These are phyloP conservation scores for Torymus texanus DNA, from an alignment of 2,888 invertebrate genomes.

Conservation along the genomic window DNA sequence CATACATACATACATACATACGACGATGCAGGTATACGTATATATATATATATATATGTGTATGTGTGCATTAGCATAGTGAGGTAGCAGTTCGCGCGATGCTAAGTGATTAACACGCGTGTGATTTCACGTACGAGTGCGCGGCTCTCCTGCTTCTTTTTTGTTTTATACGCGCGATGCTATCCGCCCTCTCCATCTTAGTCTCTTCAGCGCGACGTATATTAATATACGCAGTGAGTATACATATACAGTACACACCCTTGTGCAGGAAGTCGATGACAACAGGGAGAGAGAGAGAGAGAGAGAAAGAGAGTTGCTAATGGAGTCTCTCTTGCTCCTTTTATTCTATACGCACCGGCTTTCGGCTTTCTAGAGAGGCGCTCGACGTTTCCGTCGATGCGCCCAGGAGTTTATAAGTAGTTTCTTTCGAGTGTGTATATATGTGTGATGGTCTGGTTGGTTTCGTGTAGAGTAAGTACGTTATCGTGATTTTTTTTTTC, in stretches of 20 bases:
- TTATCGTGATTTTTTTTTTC: no score
- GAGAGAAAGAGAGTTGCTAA: constrained; percentile 52
- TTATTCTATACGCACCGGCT: constrained; percentile 31
- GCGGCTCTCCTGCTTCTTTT: constrained; percentile 9
- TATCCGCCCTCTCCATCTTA: constrained; percentile 42
- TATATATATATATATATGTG: no score
- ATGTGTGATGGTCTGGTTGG: no score
- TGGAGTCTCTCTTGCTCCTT: constrained; percentile 56
- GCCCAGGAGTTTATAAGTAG: background rate
- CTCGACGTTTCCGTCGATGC: constrained; percentile 23
- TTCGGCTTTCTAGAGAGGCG: constrained; percentile 29
- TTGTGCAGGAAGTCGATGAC: constrained; percentile 51
- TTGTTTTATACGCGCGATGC: background rate
- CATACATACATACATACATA: no score
- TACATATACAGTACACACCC: constrained; percentile 26
- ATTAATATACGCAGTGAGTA: constrained; percentile 31
- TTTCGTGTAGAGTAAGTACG: no score
- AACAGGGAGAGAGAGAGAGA: constrained; percentile 23
- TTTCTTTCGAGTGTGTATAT: no score
- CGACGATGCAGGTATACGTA: no score
- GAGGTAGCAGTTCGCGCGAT: constrained; percentile 21
- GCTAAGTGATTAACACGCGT: constrained; percentile 54
- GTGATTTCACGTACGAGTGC: constrained; percentile 53
- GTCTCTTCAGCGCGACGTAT: constrained; percentile 14
- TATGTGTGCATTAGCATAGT: constrained; percentile 48